Percentiles rank a stretch among this genome's conserved stretches.
phyloP scores from a whole-genome alignment of 2,113 vertebrate species.

The Pterophyllum scalare region DNA sequence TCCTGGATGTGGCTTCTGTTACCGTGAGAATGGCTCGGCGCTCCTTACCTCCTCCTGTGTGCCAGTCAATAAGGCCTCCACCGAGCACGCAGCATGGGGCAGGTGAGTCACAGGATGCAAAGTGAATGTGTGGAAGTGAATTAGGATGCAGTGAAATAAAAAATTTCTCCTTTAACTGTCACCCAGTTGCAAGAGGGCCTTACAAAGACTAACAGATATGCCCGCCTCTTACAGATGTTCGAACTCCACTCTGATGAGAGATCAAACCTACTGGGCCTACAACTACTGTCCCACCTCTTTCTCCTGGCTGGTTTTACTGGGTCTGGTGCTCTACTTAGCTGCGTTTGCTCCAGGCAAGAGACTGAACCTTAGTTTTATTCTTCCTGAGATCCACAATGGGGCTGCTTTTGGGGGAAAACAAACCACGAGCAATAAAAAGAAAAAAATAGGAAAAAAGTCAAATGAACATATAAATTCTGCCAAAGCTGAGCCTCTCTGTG shows the following conservation, averaged over 20 bases:
- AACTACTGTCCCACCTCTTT: conserved; percentile 96
- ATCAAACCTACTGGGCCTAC: conserved; percentile 92
- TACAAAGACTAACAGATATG: not conserved
- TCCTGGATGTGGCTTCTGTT: conserved; percentile 95
- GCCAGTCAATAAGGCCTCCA: conserved; percentile 87
- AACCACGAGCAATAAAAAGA: not conserved
- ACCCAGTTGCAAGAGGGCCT: not conserved
- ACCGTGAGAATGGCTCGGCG: conserved; percentile 88
- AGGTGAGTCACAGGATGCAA: conserved; percentile 84
- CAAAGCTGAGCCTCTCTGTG: not conserved
- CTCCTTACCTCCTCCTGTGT: conserved; percentile 90
- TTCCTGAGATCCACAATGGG: not conserved
- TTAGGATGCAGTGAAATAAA: not conserved
- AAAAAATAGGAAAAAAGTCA: not conserved
- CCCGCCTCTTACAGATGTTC: conserved; percentile 83
- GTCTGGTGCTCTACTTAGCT: conserved; percentile 91
- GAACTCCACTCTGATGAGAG: conserved; percentile 86
- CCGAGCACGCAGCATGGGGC: conserved; percentile 92
- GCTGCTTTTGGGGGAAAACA: not conserved
- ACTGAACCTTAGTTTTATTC: not conserved
- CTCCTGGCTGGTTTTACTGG: conserved; percentile 92
- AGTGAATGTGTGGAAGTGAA: not conserved
- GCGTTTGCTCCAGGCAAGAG: conserved; percentile 93
- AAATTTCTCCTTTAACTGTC: not conserved
- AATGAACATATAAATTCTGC: not conserved